These are phyloP conservation scores for Melipona beecheii DNA, from an alignment of 2,888 invertebrate genomes.

Conservation along the genomic window DNA sequence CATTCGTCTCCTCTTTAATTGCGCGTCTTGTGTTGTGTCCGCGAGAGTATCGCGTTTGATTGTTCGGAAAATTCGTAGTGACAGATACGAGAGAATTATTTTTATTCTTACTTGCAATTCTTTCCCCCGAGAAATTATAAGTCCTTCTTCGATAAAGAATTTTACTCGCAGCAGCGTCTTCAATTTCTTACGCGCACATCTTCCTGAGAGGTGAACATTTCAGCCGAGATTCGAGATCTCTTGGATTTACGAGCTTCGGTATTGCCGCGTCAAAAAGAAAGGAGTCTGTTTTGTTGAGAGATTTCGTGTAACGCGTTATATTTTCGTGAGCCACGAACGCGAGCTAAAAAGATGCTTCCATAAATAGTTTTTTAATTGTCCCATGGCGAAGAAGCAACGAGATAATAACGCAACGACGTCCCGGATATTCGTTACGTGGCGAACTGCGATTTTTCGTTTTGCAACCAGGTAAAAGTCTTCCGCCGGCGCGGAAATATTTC, in stretches of 20 bases:
- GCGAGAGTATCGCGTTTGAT: neutral
- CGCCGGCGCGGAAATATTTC: slow-evolving; percentile 6
- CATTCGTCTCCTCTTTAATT: slow-evolving; percentile 14
- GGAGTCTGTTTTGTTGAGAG: no score
- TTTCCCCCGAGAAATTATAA: no score
- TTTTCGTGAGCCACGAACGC: no score
- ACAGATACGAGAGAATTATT: neutral
- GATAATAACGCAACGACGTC: neutral
- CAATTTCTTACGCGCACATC: no score
- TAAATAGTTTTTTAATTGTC: slow-evolving; percentile 43
- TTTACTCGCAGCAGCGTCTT: no score
- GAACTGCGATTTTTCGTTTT: neutral
- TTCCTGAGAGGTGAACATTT: no score
- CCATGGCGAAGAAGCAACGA: neutral
- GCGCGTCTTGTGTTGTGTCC: slow-evolving; percentile 3
- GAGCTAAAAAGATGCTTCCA: neutral
- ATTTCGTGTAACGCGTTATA: no score
- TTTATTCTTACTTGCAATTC: no score
- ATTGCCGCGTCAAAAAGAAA: no score
- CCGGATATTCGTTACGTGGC: slow-evolving; percentile 2
- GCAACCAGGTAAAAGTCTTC: neutral
- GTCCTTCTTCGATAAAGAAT: no score
- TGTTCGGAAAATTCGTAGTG: neutral
- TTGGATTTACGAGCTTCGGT: no score
- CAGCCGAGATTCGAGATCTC: no score